Evolutionary conservation across 2,888 invertebrate genomes (phyloP), one percentile per base, ranked within the genome.

Genomic region (Acanthosepion lycidas): DNA sequence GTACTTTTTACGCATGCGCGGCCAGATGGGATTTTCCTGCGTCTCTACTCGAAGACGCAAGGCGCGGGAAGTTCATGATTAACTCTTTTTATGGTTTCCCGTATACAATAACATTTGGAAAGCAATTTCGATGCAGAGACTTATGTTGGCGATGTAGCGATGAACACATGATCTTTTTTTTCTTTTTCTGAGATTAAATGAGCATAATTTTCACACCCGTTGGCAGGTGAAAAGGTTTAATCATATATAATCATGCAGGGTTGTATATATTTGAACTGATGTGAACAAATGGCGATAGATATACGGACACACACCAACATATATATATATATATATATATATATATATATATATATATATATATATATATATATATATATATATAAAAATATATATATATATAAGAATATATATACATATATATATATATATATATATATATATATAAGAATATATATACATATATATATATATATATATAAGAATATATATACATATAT

Each of bases 51-150:
- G n/a, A 78, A n/a, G 78, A n/a, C 5, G 33, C 15, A 0, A 78
- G 33, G 33, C 78, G 78, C 15, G 78, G n/a, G 78, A 78, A 78
- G 33, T 78, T n/a, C 78, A 78, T 78, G 78, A 78, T 78, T 78
- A 78, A n/a, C 78, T n/a, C n/a, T n/a, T 78, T 78, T 78, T 33
- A 78, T 78, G 78, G 78, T 33, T 78, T 78, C 78, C n/a, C 78
- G 12, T 15, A n/a, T 78, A 78, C 78, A 78, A 78, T 78, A n/a
- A n/a, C 78, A 78, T 78, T 78, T n/a, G n/a, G 78, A 78, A n/a
- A 78, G 78, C n/a, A 78, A 78, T 78, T 78, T 78, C 78, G 78
- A 78, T 78, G n/a, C n/a, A 4, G n/a, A 33, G n/a, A 15, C 78
- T n/a, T 59, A 59, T 59, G 59, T 59, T 78, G 33, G n/a, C 78